Evolutionary conservation across 1,140 invertebrate species (phyloP).

Genomic region (Pseudobourletiella spinata): DNA sequence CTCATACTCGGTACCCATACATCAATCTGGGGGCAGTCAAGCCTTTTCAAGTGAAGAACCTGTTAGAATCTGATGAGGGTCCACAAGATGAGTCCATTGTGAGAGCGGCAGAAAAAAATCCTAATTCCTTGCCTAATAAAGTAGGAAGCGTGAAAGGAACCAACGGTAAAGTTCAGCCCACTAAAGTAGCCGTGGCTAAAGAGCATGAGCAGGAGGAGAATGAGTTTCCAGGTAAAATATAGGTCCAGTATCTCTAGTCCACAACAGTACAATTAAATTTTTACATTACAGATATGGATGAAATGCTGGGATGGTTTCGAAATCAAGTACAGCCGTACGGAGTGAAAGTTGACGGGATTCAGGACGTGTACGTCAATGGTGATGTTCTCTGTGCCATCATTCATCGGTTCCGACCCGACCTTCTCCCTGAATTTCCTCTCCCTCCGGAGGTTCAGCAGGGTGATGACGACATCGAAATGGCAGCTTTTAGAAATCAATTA

Average conservation of each 20-base stretch:
- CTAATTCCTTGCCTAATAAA: too few relatives aligned
- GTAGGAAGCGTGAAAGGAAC: too few relatives aligned
- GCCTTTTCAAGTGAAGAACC: constrained; percentile 18
- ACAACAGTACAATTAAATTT: too few relatives aligned
- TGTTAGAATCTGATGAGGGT: constrained; percentile 27
- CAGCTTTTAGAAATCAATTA: constrained; percentile 62
- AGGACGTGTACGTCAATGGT: constrained; percentile 56
- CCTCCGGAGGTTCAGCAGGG: constrained; percentile 38
- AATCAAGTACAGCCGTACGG: constrained; percentile 4
- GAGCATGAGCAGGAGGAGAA: too few relatives aligned
- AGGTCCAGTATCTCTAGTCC: too few relatives aligned
- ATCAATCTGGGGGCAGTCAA: constrained; percentile 24
- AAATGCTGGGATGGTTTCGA: constrained; percentile 5
- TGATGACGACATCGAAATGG: constrained; percentile 52
- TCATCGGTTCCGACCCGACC: constrained; percentile 71
- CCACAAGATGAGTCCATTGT: constrained; percentile 1
- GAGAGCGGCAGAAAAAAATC: too few relatives aligned
- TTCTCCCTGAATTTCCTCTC: constrained; percentile 59
- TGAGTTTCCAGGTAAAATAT: too few relatives aligned
- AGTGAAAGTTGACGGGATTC: constrained; percentile 12
- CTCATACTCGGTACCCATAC: constrained; percentile 43
- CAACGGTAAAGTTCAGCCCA: too few relatives aligned
- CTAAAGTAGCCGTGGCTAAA: too few relatives aligned
- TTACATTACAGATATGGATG: constrained; percentile 5
- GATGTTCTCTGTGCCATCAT: constrained; percentile 69